A percentile compares a stretch with the other conserved stretches of the same genome.
Evolutionary conservation across 2,113 vertebrate genomes (phyloP).

Genomic region (Prinia subflava): DNA sequence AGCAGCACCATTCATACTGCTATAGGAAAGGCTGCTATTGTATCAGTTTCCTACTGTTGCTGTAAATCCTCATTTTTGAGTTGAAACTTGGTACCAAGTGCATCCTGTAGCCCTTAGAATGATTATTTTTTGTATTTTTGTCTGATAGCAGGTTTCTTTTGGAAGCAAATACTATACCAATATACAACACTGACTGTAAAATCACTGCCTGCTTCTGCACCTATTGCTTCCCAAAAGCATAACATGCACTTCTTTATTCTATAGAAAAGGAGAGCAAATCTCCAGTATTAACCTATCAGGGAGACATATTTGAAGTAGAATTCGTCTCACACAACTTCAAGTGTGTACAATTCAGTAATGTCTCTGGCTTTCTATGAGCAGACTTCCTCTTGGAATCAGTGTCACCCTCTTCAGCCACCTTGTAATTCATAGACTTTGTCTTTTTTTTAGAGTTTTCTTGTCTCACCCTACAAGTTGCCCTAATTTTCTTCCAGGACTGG

Average conservation of each 20-base stretch:
- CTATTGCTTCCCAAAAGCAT: neutral
- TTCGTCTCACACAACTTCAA: neutral
- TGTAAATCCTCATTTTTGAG: constrained; percentile 7
- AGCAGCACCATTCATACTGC: neutral
- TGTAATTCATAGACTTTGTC: neutral
- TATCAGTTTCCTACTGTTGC: neutral
- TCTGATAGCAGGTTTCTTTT: neutral
- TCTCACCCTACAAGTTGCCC: neutral
- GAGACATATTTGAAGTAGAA: neutral
- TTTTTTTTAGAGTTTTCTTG: neutral
- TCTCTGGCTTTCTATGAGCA: neutral
- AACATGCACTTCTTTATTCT: neutral
- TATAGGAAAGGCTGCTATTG: neutral
- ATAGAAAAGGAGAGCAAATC: neutral
- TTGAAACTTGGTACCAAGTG: neutral
- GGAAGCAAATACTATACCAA: neutral
- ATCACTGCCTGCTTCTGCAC: neutral
- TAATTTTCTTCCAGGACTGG: neutral
- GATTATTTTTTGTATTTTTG: neutral
- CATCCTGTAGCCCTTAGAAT: neutral
- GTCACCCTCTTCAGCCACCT: neutral
- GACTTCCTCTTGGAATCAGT: neutral
- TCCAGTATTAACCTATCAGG: neutral
- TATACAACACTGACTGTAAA: neutral
- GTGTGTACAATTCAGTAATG: neutral